Evolutionary conservation across 2,797 vertebrate genomes (phyloP).

Genomic region (Crocodylus rhombifer): DNA sequence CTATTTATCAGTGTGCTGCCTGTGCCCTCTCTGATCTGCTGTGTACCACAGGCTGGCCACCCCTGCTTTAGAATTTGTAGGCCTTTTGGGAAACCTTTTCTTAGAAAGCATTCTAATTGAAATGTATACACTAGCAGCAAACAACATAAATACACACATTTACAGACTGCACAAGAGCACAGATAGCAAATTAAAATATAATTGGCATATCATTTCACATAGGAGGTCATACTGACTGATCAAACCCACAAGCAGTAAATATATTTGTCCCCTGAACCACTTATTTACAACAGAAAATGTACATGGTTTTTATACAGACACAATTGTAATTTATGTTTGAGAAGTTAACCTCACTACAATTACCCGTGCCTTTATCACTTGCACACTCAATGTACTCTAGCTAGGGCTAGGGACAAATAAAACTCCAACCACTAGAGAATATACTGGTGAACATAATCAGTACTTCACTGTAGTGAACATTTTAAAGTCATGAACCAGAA

Average conservation of each 20-base stretch:
- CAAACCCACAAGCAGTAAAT: neutral
- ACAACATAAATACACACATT: neutral
- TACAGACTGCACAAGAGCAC: neutral
- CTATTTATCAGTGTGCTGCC: neutral
- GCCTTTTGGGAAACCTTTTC: neutral
- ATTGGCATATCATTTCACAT: neutral
- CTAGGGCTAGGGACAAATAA: neutral
- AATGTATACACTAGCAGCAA: neutral
- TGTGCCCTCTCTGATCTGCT: neutral
- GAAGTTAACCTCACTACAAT: neutral
- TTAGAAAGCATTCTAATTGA: neutral
- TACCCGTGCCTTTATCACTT: conserved; percentile 1
- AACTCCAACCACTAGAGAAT: neutral
- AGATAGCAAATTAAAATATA: neutral
- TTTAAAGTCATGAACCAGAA: neutral
- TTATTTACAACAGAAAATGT: neutral
- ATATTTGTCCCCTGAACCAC: neutral
- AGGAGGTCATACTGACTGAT: neutral
- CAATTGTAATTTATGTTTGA: neutral
- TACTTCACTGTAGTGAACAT: neutral
- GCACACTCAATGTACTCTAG: neutral
- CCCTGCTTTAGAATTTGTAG: neutral
- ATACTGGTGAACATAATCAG: neutral
- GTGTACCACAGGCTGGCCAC: neutral
- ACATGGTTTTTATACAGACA: neutral